Base-by-base conservation (phyloP, 1,140 invertebrate species). In the Drosophila azteca region DNA sequence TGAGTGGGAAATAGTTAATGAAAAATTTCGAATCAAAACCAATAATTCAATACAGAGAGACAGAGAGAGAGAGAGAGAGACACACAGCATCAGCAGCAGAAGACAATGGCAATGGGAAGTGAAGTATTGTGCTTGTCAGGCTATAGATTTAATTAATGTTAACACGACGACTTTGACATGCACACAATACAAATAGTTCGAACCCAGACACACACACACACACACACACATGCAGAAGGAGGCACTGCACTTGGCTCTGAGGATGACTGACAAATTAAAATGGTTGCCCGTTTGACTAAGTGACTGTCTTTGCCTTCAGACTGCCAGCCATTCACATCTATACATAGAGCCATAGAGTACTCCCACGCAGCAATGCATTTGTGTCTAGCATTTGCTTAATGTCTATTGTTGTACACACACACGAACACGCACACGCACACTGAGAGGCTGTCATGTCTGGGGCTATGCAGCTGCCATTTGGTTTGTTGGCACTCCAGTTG, bases 141-240 rank as follows among this genome's bases (percentile, higher is more conserved):
- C 79, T 71, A 82, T 88, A 71, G 82, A 85, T 85, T 85, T 85
- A 87, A 85, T 88, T 85, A 85, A 85, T 85, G 83, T 85, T 85
- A 88, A 88, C 82, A 88, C 82, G 82, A 81, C 61, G 81, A 88
- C 79, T 83, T 83, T 88, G 82, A 85, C 82, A 85, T 75, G 74
- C 83, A 78, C 65, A 85, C 79, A 88, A 89, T 88, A 65, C 75
- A 88, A 79, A 76, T 71, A 82, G 52, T 62, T 66, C 43, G 52
- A 41, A 39, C 62, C 29, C 51, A 70, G 26, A 66, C 15, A 39
- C 15, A 65, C 46, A 39, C 20, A 43, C 15, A 51, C 9, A 46
- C 45, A 31, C n/a, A 48, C 20, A 29, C 4, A 61, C 52, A 41
- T 41, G 43, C 55, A 63, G 35, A 46, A 9, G 31, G 8, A 13